Conservation (phyloP, 2,888 invertebrate genomes). For the Cynaeus angustus region DNA sequence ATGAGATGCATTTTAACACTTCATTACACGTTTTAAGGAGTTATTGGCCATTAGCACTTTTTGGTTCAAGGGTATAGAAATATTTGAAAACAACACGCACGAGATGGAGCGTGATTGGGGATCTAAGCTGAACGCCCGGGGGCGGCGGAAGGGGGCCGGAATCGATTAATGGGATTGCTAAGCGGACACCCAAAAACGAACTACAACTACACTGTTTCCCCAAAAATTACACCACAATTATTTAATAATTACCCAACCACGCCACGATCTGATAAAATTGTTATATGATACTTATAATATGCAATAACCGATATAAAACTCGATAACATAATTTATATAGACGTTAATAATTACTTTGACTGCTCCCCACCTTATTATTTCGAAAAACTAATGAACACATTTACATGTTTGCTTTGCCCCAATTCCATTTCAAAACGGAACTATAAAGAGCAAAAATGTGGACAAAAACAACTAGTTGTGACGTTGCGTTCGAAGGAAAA, state of each 20-base stretch:
- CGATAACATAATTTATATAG: slow-evolving; percentile 20
- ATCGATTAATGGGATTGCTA: slow-evolving; percentile 11
- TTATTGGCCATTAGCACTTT: slow-evolving; percentile 62
- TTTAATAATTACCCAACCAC: slow-evolving; percentile 13
- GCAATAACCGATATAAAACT: not conserved
- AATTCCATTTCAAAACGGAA: slow-evolving; percentile 22
- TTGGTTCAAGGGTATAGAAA: slow-evolving; percentile 46
- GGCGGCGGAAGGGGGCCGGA: slow-evolving; percentile 9
- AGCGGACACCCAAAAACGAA: not conserved
- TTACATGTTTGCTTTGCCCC: slow-evolving; percentile 16
- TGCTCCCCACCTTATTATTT: slow-evolving; percentile 20
- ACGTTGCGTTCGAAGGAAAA: slow-evolving; percentile 5
- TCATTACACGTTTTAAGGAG: slow-evolving; percentile 35
- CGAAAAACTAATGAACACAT: slow-evolving; percentile 30
- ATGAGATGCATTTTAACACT: slow-evolving; percentile 40
- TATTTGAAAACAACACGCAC: slow-evolving; percentile 14
- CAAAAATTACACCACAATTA: slow-evolving; percentile 10
- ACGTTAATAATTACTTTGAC: slow-evolving; percentile 23
- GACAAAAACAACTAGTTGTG: slow-evolving; percentile 4
- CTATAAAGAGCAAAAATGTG: slow-evolving; percentile 17
- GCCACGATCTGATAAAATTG: slow-evolving; percentile 17
- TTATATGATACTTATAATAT: slow-evolving; percentile 15
- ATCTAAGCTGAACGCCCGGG: slow-evolving; percentile 12
- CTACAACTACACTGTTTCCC: too few species aligned
- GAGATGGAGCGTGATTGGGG: slow-evolving; percentile 2